Evolutionary conservation across 2,113 vertebrate genomes (phyloP).

Genomic region (Lagopus muta): DNA sequence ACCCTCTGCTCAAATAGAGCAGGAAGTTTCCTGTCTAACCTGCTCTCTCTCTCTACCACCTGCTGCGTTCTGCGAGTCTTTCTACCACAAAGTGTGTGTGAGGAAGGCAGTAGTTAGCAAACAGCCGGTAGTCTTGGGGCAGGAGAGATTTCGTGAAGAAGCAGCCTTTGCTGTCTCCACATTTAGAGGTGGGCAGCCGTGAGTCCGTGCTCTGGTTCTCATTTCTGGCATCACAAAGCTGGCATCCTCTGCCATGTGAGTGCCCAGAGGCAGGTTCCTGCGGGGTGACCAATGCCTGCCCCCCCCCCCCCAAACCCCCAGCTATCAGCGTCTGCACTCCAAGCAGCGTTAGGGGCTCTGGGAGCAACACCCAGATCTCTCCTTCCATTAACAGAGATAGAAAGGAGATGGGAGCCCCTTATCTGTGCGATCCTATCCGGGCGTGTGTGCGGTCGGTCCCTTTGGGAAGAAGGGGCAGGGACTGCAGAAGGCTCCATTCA

Average conservation of each 20-base stretch:
- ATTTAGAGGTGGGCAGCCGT: not conserved
- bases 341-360: rapidly evolving
- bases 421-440: not conserved
- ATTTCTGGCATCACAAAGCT: not conserved
- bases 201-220: not conserved
- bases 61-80: not conserved
- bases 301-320: not conserved
- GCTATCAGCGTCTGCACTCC: rapidly evolving
- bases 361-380: not conserved
- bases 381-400: not conserved
- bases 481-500: not conserved
- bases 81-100: not conserved
- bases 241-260: rapidly evolving
- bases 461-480: not conserved
- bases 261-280: not conserved
- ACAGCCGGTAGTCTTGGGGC: not conserved
- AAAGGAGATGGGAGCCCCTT: not conserved
- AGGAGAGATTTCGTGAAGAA: not conserved
- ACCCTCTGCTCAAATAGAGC: not conserved
- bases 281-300: not conserved
- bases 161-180: not conserved
- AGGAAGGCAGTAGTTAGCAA: not conserved
- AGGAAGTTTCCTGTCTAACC: not conserved
- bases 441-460: not conserved
- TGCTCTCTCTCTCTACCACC: not conserved